Base-by-base conservation (phyloP, 2,113 vertebrate genomes). In the Leiothrix lutea region DNA sequence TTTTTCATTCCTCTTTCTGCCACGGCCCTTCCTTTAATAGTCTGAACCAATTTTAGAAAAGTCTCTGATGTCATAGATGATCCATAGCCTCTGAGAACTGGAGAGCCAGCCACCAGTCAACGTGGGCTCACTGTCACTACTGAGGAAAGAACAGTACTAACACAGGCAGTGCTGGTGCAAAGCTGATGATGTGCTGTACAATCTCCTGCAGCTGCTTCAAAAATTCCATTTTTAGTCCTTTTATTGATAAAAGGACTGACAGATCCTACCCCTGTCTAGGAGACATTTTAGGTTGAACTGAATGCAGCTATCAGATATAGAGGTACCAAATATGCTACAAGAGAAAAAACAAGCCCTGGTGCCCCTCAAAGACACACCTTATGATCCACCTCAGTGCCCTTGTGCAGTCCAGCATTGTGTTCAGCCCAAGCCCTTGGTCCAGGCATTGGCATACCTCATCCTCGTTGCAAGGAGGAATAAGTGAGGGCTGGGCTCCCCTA, bases 21-120 rank as follows among this genome's bases (percentile, higher is more conserved):
- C 44, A 71, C 6, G 7, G 48, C 72, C 65, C 77, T 94, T 92
- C 84, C 77, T 91, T 92, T 91, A 94, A 96, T 95, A 96, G 86
- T 79, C 72, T 79, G 80, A 72, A 81, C 72, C 91, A 89, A 91
- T 92, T 95, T 96, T 94, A 91, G 91, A 81, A 67, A 62, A 84
- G 40, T n/a, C 64, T 74, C 72, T 5, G 3, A 60, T 83, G 83
- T 79, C 80, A 86, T 1, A 75, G 89, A 81, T 81, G 77, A 94
- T 92, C 78, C 70, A 78, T 67, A 28, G 69, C 64, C 60, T 67
- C 51, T 38, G 40, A 85, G 65, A 51, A 51, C 13, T 14, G n/a
- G 20, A 47, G 35, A 66, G 31, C 28, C 42, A n/a, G 12, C n/a
- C 26, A n/a, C 21, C 26, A 80, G 31, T 2, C 88, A 69, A 14